Conservation (phyloP, 92 coral and sea anemone genomes). For the Phenganax subtilis region DNA sequence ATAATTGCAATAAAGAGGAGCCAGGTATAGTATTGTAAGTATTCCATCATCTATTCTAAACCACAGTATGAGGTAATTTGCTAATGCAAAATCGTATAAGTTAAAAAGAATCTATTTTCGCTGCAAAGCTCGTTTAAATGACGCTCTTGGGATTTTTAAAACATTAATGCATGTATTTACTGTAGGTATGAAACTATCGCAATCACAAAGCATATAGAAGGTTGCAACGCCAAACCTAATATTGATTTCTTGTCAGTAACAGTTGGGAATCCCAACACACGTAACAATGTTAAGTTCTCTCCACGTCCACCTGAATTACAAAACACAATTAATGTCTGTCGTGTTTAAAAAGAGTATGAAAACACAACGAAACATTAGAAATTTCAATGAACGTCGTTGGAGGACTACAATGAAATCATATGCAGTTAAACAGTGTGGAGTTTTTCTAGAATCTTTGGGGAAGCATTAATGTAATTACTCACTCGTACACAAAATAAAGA, state of each 20-base stretch:
- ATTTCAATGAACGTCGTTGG: no score
- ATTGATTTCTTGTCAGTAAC: conserved; percentile 38
- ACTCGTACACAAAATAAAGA: no score
- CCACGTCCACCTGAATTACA: conserved; percentile 38
- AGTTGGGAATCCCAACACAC: conserved; percentile 24
- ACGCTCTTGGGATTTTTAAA: conserved; percentile 38
- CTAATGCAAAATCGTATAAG: conserved; percentile 56
- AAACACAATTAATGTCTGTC: no score
- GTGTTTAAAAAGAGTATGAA: no score
- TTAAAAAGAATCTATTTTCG: conserved; percentile 41
- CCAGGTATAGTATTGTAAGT: not conserved
- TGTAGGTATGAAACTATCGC: conserved; percentile 27
- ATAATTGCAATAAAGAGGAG: not conserved
- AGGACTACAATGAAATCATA: no score
- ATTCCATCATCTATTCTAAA: not conserved
- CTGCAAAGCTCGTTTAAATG: conserved; percentile 44
- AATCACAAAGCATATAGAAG: conserved; percentile 32
- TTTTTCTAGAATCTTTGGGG: no score
- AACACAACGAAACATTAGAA: no score
- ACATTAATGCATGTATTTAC: conserved; percentile 39
- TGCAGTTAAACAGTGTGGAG: no score
- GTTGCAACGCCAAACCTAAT: conserved; percentile 27
- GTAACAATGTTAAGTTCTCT: conserved; percentile 32
- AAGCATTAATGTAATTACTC: no score
- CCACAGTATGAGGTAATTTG: conserved; percentile 58